phyloP scores from a whole-genome alignment of 2,113 vertebrate genomes.

The Isichthys henryi region DNA sequence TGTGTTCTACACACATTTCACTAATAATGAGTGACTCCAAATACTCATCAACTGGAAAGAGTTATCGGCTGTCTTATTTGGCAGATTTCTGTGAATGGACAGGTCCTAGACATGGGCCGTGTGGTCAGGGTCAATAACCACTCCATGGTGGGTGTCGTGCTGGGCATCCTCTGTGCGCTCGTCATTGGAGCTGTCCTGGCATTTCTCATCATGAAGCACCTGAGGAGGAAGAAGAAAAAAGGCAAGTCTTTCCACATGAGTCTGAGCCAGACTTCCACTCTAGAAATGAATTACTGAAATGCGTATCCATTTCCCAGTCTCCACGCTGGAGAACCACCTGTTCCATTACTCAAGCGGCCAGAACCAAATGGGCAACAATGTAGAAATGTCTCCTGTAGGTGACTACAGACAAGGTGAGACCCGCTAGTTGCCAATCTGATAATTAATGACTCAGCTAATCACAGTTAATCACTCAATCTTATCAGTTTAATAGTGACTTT shows the following conservation, averaged over 20 bases:
- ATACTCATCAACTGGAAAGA: background rate
- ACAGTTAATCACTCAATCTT: background rate
- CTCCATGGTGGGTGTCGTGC: slow-evolving; percentile 62
- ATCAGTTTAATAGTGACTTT: background rate
- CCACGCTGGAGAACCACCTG: slow-evolving; percentile 52
- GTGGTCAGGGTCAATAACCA: slow-evolving; percentile 64
- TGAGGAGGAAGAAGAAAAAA: slow-evolving; percentile 61
- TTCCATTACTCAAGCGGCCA: slow-evolving; percentile 35
- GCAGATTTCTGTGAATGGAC: slow-evolving; percentile 66
- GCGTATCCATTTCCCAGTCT: slow-evolving; percentile 49
- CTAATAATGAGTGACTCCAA: background rate
- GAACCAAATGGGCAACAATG: slow-evolving; percentile 39
- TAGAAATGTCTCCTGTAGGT: slow-evolving; percentile 50
- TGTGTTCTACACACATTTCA: background rate
- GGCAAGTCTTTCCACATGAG: background rate
- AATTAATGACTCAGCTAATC: background rate
- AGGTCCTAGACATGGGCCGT: slow-evolving; percentile 63
- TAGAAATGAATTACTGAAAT: slow-evolving; percentile 42
- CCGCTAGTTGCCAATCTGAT: background rate
- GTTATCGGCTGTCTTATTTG: background rate
- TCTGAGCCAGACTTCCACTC: background rate
- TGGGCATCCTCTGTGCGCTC: slow-evolving; percentile 64
- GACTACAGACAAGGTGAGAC: slow-evolving; percentile 64
- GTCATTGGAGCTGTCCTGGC: slow-evolving; percentile 58
- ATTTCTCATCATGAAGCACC: slow-evolving; percentile 60